Evolutionary conservation across 2,888 invertebrate species (phyloP).

Genomic region (Ctena decussata): DNA sequence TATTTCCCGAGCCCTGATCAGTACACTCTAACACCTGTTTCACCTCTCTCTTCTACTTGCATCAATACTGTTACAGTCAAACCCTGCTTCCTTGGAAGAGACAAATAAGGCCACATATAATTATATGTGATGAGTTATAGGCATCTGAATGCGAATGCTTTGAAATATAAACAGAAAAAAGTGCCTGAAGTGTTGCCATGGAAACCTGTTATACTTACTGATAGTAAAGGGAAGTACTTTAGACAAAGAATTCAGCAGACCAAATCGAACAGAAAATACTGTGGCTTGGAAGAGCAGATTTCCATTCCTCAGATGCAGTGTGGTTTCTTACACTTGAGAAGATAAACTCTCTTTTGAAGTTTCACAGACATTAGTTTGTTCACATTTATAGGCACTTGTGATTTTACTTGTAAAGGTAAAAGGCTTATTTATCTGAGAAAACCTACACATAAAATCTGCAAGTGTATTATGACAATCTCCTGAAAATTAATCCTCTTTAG

Average conservation of each 20-base stretch:
- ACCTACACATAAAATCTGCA: not conserved
- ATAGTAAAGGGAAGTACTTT: slow-evolving; percentile 4
- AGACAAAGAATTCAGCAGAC: not conserved
- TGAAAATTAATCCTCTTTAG: not conserved
- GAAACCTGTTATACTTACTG: not conserved
- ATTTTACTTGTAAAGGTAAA: not conserved
- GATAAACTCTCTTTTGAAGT: not conserved
- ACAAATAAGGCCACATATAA: not conserved
- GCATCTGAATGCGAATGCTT: not conserved
- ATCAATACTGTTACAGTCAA: not conserved
- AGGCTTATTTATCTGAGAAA: not conserved
- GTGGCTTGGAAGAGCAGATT: not conserved
- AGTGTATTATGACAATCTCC: not conserved
- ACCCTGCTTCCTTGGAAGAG: not conserved
- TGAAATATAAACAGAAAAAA: not conserved
- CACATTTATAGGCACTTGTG: slow-evolving; percentile 17
- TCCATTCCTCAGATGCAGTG: not conserved
- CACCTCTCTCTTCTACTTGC: too few species aligned
- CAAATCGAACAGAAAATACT: not conserved
- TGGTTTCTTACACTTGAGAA: not conserved
- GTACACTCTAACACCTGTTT: too few species aligned
- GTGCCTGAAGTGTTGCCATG: not conserved
- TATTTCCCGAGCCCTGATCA: too few species aligned
- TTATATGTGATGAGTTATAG: not conserved
- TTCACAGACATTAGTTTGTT: not conserved